phyloP scores from a whole-genome alignment of 2,113 vertebrate species.

The Otolemur garnettii region DNA sequence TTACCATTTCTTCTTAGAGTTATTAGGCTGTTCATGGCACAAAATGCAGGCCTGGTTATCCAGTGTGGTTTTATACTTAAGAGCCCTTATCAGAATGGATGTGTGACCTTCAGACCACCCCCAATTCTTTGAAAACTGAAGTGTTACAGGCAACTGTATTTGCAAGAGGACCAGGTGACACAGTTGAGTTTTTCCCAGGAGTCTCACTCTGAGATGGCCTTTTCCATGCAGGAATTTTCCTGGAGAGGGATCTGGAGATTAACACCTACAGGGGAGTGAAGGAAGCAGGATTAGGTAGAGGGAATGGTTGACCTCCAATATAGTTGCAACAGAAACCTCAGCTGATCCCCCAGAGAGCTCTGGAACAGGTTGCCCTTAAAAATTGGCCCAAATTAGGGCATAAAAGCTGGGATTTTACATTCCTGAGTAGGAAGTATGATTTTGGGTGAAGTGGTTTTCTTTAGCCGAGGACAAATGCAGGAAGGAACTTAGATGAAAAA shows the following conservation, averaged over 20 bases:
- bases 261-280: background rate
- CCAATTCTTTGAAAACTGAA: background rate
- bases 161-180: background rate
- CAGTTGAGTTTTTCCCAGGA: slow-evolving; percentile 9
- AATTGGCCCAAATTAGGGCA: background rate
- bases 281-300: background rate
- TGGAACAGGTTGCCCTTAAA: background rate
- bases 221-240: background rate
- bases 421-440: background rate
- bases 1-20: background rate
- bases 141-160: slow-evolving; percentile 2
- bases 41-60: background rate
- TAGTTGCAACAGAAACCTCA: background rate
- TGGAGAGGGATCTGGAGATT: background rate
- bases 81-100: background rate
- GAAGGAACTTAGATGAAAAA: background rate
- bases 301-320: background rate
- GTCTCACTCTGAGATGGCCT: background rate
- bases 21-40: background rate
- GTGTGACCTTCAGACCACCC: background rate
- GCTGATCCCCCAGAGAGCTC: background rate
- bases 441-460: background rate
- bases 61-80: background rate
- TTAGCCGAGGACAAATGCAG: background rate
- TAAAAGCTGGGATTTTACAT: background rate